Conservation (phyloP, 35 echinoderm and acorn worm genomes). For the Patiria miniata region DNA sequence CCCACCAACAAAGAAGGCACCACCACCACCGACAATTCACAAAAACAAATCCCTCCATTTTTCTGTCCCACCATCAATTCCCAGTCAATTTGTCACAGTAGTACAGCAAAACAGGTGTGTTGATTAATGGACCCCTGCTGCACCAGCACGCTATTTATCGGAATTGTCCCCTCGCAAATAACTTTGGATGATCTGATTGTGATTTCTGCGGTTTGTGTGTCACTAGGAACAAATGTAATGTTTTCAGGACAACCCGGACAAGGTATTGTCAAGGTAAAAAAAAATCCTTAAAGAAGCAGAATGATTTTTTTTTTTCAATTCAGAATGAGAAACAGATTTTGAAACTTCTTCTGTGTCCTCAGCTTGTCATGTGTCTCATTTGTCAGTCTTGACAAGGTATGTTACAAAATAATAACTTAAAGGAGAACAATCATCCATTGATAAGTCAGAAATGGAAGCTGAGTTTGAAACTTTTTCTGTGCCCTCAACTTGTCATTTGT, state of each 20-base stretch:
- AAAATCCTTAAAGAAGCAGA: no score
- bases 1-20: neutral
- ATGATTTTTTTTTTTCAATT: no score
- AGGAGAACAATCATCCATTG: no score
- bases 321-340: no score
- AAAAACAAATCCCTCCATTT: neutral
- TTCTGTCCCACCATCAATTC: neutral
- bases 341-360: no score
- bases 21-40: neutral
- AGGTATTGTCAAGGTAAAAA: no score
- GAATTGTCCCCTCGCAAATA: neutral
- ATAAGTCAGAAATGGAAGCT: no score
- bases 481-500: no score
- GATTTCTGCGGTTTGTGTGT: neutral
- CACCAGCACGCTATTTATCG: neutral
- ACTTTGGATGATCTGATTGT: neutral
- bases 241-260: neutral
- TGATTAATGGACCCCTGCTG: neutral
- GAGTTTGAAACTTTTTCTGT: no score
- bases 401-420: no score
- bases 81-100: conserved; percentile 28
- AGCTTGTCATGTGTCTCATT: no score
- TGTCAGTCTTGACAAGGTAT: no score
- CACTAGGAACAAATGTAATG: neutral
- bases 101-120: conserved; percentile 4